Base-by-base conservation (phyloP, 2,113 vertebrate species). In the Elaphurus davidianus region DNA sequence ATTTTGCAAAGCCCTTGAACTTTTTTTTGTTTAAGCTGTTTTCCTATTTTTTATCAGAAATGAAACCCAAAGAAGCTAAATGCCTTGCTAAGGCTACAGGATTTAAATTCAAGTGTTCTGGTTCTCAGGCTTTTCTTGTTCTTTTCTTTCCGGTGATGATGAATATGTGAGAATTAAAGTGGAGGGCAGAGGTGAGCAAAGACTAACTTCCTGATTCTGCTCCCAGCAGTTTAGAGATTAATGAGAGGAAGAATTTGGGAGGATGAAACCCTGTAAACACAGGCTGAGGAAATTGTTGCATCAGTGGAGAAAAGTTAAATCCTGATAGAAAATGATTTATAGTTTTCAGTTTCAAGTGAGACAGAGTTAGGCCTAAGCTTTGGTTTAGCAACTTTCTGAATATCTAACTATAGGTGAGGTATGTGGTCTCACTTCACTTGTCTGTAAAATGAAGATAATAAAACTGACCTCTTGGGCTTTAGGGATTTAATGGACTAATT, bases 401-500 rank as follows among this genome's bases (percentile, higher is more conserved):
- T 62, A 25, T 78, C n/a, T 54, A 12, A 85, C 40, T 43, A n/a
- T 16, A 67, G 71, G 36, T 60, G 88, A 91, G 27, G 93, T 91
- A 25, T 14, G 52, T 94, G 57, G 86, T 82, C n/a, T 62, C 23
- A 62, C 9, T 96, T 92, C 76, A 23, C 10, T 96, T 10, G 54
- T 78, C 50, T 52, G 50, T 93, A 84, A 91, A 91, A 82, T 79
- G 40, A 96, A 96, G 60, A n/a, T 57, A 79, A 90, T 88, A 64
- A 88, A 98, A 84, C 23, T 25, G 43, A 50, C 25, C 17, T 47
- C 12, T 47, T 85, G 17, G n/a, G 60, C 28, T 97, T 88, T 74
- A 47, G 95, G 21, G 28, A 79, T 76, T 91, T 91, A 93, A 95
- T 36, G 25, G 27, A 21, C 83, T 79, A 71, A 79, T 81, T 91